phyloP scores from a whole-genome alignment of 64 coral and sea anemone genomes.

The Anthopleura sola region DNA sequence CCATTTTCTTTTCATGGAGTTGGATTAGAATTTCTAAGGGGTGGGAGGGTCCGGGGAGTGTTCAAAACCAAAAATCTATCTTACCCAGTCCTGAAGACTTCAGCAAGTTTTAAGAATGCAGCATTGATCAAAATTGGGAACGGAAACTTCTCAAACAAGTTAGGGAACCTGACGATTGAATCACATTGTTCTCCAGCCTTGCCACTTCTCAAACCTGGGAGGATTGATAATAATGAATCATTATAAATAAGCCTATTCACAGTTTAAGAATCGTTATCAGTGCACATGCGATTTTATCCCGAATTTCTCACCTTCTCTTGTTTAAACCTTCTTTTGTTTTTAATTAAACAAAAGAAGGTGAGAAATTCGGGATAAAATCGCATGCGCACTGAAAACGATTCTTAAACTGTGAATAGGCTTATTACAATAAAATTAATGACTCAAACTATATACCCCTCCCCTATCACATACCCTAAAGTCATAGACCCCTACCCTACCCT shows the following conservation, averaged over 20 bases:
- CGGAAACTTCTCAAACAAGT: constrained; percentile 95
- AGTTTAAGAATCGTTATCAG: no score
- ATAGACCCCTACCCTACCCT: no score
- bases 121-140: constrained; percentile 96
- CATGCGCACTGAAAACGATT: no score
- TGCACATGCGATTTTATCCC: no score
- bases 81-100: constrained; percentile 97
- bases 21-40: not conserved
- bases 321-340: no score
- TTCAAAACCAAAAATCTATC: not conserved
- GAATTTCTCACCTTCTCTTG: no score
- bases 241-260: no score
- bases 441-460: not conserved
- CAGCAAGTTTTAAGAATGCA: constrained; percentile 91
- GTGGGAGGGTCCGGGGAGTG: not conserved
- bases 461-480: not conserved
- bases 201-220: constrained; percentile 72
- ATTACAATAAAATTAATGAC: no score
- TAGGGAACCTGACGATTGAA: constrained; percentile 86
- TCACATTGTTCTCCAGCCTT: constrained; percentile 97
- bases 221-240: not conserved
- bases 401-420: no score
- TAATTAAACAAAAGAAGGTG: no score
- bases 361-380: no score
- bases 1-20: no score